phyloP scores from a whole-genome alignment of 2,888 invertebrate genomes.

The Amphipoea oculea region DNA sequence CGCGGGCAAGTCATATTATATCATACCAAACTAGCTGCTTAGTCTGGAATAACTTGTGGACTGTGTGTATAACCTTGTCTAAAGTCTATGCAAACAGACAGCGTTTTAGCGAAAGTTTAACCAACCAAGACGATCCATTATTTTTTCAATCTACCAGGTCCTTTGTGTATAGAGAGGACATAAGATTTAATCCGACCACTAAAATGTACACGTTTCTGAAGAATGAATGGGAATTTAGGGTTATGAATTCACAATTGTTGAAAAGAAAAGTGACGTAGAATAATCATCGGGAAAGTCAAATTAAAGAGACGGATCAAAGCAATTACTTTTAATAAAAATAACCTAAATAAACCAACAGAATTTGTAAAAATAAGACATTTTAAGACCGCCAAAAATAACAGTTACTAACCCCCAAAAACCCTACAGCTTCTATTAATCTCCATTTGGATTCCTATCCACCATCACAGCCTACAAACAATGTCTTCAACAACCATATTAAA shows the following conservation, averaged over 20 bases:
- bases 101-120: constrained; percentile 4
- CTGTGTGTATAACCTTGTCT: background rate
- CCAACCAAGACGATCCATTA: constrained; percentile 13
- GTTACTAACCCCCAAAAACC: background rate
- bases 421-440: background rate
- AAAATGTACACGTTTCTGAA: background rate
- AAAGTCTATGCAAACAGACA: background rate
- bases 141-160: constrained; percentile 17
- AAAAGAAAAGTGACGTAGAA: background rate
- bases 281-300: background rate
- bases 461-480: background rate
- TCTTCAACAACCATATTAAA: background rate
- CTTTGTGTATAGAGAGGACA: constrained; percentile 9
- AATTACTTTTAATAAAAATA: background rate
- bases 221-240: background rate
- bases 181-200: constrained; percentile 2
- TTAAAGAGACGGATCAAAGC: background rate
- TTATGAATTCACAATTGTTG: background rate
- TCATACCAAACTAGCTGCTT: no score
- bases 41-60: background rate
- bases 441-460: background rate
- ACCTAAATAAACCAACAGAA: background rate
- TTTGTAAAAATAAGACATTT: no score
- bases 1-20: no score
- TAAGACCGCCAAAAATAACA: no score